Base-by-base conservation (phyloP, 2,888 invertebrate genomes). In the Laothoe populi region DNA sequence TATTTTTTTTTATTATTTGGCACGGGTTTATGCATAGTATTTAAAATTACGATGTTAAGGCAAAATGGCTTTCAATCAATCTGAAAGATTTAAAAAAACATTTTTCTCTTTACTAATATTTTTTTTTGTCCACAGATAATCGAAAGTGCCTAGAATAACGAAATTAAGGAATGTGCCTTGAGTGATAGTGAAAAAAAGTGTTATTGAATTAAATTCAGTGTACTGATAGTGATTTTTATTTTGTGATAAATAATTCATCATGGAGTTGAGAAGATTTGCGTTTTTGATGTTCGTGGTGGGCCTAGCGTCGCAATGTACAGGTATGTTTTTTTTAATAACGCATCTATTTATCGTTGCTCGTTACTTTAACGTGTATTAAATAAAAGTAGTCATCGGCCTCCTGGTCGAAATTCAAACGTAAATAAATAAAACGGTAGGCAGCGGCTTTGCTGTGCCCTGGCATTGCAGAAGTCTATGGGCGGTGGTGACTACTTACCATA, bases 121-220 rank as follows among this genome's bases (percentile, higher is more conserved):
- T 59, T 57, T 63, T 74, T 78, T 78, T 61, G 73, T 77, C 79
- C 78, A 57, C 87, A 87, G 86, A 84, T 80, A 73, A 67, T 63
- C 67, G 75, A 81, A 73, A 86, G 90, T 89, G 90, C 88, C 90
- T 85, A 62, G 63, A 62, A 65, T 69, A 64, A 73, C 49, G 64
- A 69, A 73, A 71, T 66, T 71, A 77, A 82, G 81, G 82, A 77
- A 84, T 83, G 91, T 91, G 91, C 90, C 90, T 90, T 88, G 65
- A 79, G 87, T 88, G 89, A 75, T 68, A 79, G 86, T 88, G 88
- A 48, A 65, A 67, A 80, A 81, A 81, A 79, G 65, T 57, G 60
- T 59, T 63, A 60, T 65, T 69, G 65, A 67, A 69, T 75, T 80
- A 72, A 76, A 64, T 76, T 69, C 65, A 75, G 71, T 71, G 73